Percentiles rank a stretch among this genome's conserved stretches.
Conservation (phyloP, 2,888 invertebrate genomes). For the Hoplodrina blanda region DNA sequence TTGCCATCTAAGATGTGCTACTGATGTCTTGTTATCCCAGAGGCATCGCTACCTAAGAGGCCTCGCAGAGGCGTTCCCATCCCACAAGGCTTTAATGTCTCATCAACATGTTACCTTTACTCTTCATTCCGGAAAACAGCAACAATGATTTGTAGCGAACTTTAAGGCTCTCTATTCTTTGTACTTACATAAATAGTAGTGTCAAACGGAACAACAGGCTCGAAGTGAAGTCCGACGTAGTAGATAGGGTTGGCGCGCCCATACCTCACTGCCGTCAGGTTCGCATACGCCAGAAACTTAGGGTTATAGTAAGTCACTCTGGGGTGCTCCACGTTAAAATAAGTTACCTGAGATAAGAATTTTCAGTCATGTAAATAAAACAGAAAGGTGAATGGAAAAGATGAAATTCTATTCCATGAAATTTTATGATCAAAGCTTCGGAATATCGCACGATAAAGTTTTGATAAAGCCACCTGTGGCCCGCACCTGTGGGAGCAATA, state of each 20-base stretch:
- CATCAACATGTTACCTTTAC: too few species aligned
- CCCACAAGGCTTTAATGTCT: too few species aligned
- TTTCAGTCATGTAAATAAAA: neutral
- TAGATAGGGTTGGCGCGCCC: conserved; percentile 67
- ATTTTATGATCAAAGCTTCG: too few species aligned
- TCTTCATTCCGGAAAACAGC: too few species aligned
- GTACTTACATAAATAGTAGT: conserved; percentile 59
- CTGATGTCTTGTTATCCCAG: too few species aligned
- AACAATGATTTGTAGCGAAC: too few species aligned
- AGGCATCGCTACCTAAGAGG: too few species aligned
- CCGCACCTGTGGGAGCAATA: too few species aligned
- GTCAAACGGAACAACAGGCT: conserved; percentile 16
- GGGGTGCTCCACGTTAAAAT: conserved; percentile 69
- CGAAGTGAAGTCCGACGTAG: conserved; percentile 63
- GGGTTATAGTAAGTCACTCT: conserved; percentile 58
- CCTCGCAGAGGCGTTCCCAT: too few species aligned
- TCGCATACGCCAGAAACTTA: conserved; percentile 52
- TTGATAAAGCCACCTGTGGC: too few species aligned
- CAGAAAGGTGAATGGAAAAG: neutral
- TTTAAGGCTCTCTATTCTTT: neutral
- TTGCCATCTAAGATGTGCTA: too few species aligned
- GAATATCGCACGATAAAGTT: neutral
- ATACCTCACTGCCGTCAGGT: conserved; percentile 65
- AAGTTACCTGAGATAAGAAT: conserved; percentile 58
- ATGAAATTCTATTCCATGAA: neutral